Conservation (phyloP, 2,888 invertebrate species). For the Lordiphosa andalusiaca region DNA sequence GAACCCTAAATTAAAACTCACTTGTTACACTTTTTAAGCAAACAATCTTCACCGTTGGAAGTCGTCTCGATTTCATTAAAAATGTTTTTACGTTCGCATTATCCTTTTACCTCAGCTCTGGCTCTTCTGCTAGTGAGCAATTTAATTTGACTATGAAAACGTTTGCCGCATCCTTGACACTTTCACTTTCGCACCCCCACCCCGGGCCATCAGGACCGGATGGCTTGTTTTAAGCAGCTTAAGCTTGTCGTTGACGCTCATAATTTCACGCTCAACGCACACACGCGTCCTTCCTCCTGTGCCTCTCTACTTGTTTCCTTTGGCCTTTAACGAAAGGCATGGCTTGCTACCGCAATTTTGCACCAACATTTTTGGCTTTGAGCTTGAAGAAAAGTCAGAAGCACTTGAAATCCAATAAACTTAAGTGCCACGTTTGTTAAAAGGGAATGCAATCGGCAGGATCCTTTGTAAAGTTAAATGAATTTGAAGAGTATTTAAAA, state of each 20-base stretch:
- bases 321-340: slow-evolving; percentile 44
- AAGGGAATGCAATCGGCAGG: too few relatives aligned
- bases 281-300: slow-evolving; percentile 37
- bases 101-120: slow-evolving; percentile 66
- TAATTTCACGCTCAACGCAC: slow-evolving; percentile 68
- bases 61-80: slow-evolving; percentile 76
- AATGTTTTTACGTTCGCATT: slow-evolving; percentile 72
- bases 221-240: slow-evolving; percentile 74
- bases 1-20: slow-evolving; percentile 58
- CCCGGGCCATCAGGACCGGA: slow-evolving; percentile 5
- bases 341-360: slow-evolving; percentile 40
- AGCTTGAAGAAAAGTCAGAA: slow-evolving; percentile 23
- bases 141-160: slow-evolving; percentile 70
- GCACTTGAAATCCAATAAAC: slow-evolving; percentile 69
- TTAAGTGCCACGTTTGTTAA: slow-evolving; percentile 49
- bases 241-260: slow-evolving; percentile 74
- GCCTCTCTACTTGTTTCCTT: slow-evolving; percentile 40
- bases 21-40: slow-evolving; percentile 66
- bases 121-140: slow-evolving; percentile 54
- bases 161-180: slow-evolving; percentile 69
- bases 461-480: too few relatives aligned
- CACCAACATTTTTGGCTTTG: slow-evolving; percentile 28
- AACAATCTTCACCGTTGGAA: slow-evolving; percentile 48
- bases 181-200: slow-evolving; percentile 56
- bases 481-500: too few relatives aligned